phyloP scores from a whole-genome alignment of 1,140 invertebrate species.

The Orchestia grillus region DNA sequence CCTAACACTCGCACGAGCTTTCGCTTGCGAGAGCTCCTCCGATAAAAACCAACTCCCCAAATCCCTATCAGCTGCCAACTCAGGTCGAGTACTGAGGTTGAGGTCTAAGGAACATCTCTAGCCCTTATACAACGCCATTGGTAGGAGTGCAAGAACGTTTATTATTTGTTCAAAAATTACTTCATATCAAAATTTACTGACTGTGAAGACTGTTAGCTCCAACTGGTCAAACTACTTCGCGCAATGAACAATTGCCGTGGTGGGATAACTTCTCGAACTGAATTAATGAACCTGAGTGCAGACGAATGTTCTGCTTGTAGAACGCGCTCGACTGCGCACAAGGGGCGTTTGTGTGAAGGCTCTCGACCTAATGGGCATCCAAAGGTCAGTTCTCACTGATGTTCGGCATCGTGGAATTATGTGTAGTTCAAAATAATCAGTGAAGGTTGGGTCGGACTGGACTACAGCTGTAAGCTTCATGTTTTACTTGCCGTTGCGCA shows the following conservation, averaged over 20 bases:
- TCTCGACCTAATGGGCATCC: not conserved
- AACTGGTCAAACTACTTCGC: not conserved
- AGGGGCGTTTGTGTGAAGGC: not conserved
- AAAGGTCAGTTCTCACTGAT: not conserved
- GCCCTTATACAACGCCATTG: not conserved
- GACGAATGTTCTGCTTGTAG: not conserved
- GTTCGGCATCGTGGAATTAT: not conserved
- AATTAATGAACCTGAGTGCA: not conserved
- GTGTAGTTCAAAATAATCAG: not conserved
- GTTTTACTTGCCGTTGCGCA: not conserved
- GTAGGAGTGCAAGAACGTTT: not conserved
- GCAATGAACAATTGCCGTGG: not conserved
- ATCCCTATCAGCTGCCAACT: too few relatives aligned
- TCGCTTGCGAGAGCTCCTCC: not conserved
- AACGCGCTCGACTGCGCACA: not conserved
- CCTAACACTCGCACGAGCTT: not conserved
- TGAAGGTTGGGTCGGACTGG: not conserved
- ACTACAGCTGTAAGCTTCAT: not conserved
- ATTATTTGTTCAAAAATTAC: not conserved
- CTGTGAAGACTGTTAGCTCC: not conserved
- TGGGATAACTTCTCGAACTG: not conserved
- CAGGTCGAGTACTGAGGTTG: not conserved
- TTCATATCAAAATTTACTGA: not conserved
- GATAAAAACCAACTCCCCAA: too few relatives aligned
- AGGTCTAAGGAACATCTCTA: not conserved